Evolutionary conservation across 1,140 invertebrate species (phyloP), one percentile per base, ranked within the genome.

Genomic region (Ceratosolen solmsi): DNA sequence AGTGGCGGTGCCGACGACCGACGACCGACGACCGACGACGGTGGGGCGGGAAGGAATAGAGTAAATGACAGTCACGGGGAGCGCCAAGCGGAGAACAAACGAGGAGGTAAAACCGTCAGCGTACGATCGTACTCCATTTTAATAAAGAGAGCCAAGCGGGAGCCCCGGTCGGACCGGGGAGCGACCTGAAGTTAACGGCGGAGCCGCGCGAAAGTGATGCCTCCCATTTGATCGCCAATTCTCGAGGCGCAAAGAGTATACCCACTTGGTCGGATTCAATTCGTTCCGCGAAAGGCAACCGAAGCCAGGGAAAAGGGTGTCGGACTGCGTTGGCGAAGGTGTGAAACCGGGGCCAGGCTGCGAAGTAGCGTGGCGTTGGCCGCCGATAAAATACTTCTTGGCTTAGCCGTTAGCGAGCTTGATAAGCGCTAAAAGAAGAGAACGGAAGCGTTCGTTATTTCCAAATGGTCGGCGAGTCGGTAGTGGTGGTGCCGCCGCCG

Each of bases 401-500:
- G 51, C 51, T 54, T 13, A 13, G 5, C 51, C 51, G 51, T 46
- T 13, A 46, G 13, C 5, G 41, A 46, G 5, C 41, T 46, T 46
- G 13, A 46, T 7, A 46, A 46, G 41, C 41, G 30, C 11, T 33
- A 78, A 63, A 51, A 33, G 22, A 46, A 56, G 73, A 68, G 63
- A 54, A 33, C 76, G 60, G 41, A 68, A 68, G 41, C 75, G 38
- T n/a, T n/a, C n/a, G n/a, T 22, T 9, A 36, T 38, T 70, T 27
- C 73, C 58, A 77, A 77, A 78, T 78, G 76, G 60, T 78, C 49
- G 46, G 60, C 76, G 76, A 54, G 27, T 63, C 74, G 51, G 41
- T 63, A 54, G 17, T 41, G 25, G 41, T 51, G 17, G 38, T 49
- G 30, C 13, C 27, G 11, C 38, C 70, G 70, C 70, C 46, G 70